Percentiles rank a stretch among this genome's conserved stretches.
Conservation (phyloP, 2,888 invertebrate genomes). For the Ennomos erosarius region DNA sequence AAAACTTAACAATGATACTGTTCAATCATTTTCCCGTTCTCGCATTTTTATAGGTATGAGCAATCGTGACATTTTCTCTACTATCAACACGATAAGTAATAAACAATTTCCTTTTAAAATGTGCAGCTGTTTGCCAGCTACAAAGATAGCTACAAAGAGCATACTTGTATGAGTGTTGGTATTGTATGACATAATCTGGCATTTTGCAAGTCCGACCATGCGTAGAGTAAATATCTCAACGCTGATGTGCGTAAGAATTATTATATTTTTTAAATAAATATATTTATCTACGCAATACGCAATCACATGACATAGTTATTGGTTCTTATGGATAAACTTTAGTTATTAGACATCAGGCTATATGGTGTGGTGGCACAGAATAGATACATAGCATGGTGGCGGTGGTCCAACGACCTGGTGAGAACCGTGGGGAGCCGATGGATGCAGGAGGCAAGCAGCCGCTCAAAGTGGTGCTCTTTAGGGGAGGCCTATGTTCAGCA, state of each 20-base stretch:
- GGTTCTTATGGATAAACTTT: too few relatives aligned
- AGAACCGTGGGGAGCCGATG: too few relatives aligned
- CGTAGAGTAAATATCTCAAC: slow-evolving; percentile 16
- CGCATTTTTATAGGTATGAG: background rate
- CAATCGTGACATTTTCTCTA: slow-evolving; percentile 16
- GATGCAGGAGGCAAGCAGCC: too few relatives aligned
- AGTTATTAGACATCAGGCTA: too few relatives aligned
- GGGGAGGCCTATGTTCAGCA: too few relatives aligned
- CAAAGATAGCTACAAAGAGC: slow-evolving; percentile 3
- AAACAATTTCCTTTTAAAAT: slow-evolving; percentile 24
- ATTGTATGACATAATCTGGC: slow-evolving; percentile 21
- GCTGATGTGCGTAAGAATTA: slow-evolving; percentile 27
- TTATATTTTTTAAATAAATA: slow-evolving; percentile 18
- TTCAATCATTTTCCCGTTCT: too few relatives aligned
- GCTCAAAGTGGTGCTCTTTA: too few relatives aligned
- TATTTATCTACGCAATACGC: too few relatives aligned
- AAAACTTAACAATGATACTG: too few relatives aligned
- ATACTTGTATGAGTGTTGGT: slow-evolving; percentile 15
- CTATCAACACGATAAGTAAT: slow-evolving; percentile 17
- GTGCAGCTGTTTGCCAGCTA: slow-evolving; percentile 20
- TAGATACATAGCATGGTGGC: too few relatives aligned
- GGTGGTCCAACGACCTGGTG: too few relatives aligned
- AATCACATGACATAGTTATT: background rate
- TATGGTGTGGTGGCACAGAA: too few relatives aligned
- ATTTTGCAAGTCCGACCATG: slow-evolving; percentile 25